phyloP scores from a whole-genome alignment of 2,888 invertebrate genomes.

The Caenorhabditis sulstoni region DNA sequence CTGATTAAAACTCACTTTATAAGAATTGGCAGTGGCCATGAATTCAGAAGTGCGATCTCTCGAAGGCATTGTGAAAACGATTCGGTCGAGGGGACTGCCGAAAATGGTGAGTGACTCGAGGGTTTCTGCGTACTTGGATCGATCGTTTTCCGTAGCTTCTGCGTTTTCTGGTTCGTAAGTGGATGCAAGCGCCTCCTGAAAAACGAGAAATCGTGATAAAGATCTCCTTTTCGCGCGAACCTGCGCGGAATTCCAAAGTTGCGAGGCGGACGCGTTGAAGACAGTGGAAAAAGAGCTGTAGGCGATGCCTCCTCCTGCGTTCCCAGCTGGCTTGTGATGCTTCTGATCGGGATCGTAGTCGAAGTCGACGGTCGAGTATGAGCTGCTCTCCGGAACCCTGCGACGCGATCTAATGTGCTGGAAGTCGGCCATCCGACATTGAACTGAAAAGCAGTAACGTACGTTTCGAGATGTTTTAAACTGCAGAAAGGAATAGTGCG shows the following conservation, averaged over 20 bases:
- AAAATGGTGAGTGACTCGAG: constrained; percentile 61
- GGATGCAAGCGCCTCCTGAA: constrained; percentile 69
- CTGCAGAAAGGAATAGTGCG: background rate
- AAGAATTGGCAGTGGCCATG: constrained; percentile 77
- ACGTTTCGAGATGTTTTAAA: background rate
- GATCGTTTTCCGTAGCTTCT: constrained; percentile 26
- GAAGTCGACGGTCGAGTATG: constrained; percentile 54
- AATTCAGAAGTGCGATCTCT: constrained; percentile 80
- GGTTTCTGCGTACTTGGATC: constrained; percentile 29
- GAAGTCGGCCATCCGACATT: constrained; percentile 74
- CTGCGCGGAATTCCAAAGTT: constrained; percentile 79
- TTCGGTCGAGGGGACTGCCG: constrained; percentile 61
- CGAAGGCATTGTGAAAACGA: constrained; percentile 77
- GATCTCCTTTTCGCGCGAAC: constrained; percentile 52
- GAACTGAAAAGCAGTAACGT: constrained; percentile 6
- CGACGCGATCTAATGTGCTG: constrained; percentile 66
- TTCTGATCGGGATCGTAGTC: constrained; percentile 62
- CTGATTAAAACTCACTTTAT: constrained; percentile 66
- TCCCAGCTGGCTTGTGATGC: constrained; percentile 31
- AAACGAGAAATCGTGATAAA: constrained; percentile 36
- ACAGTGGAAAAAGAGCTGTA: constrained; percentile 72
- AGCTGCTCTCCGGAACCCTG: constrained; percentile 46
- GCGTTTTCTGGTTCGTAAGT: constrained; percentile 42
- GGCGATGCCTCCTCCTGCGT: constrained; percentile 23
- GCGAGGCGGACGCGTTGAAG: constrained; percentile 74